Evolutionary conservation across 1,140 invertebrate species (phyloP).

Genomic region (Drosophila fuyamai): DNA sequence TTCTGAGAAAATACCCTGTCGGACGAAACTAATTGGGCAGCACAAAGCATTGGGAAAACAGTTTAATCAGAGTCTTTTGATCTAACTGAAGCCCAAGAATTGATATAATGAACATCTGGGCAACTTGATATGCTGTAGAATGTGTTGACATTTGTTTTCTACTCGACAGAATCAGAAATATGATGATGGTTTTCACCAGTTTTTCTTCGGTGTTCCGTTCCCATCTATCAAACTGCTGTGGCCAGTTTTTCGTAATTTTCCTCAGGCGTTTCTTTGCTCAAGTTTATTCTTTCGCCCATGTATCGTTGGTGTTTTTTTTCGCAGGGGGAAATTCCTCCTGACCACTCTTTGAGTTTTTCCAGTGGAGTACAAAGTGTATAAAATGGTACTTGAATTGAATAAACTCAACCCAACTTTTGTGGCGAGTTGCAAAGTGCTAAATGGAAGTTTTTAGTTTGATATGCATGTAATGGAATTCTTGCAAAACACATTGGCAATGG

Average conservation of each 20-base stretch:
- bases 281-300: conserved; percentile 36
- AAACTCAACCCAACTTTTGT: conserved; percentile 39
- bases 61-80: conserved; percentile 15
- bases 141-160: conserved; percentile 45
- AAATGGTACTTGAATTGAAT: conserved; percentile 52
- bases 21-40: conserved; percentile 38
- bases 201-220: conserved; percentile 1
- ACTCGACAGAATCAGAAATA: conserved; percentile 15
- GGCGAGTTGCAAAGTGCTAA: conserved; percentile 55
- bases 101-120: conserved; percentile 17
- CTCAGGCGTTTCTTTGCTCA: conserved; percentile 4
- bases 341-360: conserved; percentile 8
- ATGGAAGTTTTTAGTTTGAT: conserved; percentile 57
- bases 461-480: conserved; percentile 44
- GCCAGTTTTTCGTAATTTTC: conserved; percentile 42
- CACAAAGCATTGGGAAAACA: conserved; percentile 9
- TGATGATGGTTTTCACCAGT: background rate
- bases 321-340: conserved; percentile 14
- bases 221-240: conserved; percentile 17
- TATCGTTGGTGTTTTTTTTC: conserved; percentile 16
- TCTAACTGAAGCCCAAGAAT: conserved; percentile 33
- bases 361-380: conserved; percentile 27
- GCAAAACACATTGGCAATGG: background rate
- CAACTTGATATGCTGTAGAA: conserved; percentile 19
- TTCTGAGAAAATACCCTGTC: conserved; percentile 13